phyloP scores from a whole-genome alignment of 2,797 vertebrate species.

The Helarctos malayanus region DNA sequence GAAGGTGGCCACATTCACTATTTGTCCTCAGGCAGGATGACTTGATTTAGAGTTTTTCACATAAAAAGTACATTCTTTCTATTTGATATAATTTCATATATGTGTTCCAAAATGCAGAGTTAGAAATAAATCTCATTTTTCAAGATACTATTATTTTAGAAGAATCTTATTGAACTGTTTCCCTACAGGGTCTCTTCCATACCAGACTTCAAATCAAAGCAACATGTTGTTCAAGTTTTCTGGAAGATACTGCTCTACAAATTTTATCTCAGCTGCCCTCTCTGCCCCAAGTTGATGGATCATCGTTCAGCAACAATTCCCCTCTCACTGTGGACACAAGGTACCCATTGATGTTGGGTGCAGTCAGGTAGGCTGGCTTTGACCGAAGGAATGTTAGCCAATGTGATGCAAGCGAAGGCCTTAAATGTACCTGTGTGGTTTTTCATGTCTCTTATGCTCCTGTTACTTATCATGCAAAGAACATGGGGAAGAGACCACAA shows the following conservation, averaged over 20 bases:
- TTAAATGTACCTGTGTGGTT: accelerated
- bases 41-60: neutral
- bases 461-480: neutral
- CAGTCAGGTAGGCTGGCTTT: neutral
- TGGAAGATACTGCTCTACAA: neutral
- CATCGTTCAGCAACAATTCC: accelerated
- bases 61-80: neutral
- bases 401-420: neutral
- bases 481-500: neutral
- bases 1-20: neutral
- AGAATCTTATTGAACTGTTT: neutral
- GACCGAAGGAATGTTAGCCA: neutral
- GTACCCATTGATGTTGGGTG: accelerated
- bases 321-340: too few relatives aligned
- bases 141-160: neutral
- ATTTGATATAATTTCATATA: neutral
- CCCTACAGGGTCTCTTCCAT: neutral
- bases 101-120: neutral
- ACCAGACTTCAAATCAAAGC: neutral
- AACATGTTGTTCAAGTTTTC: neutral
- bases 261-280: neutral
- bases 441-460: neutral
- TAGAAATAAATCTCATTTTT: constrained; percentile 35
- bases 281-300: neutral
- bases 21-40: neutral